Evolutionary conservation across 2,888 invertebrate genomes (phyloP), one percentile per base, ranked within the genome.

Genomic region (Orthosia gothica): DNA sequence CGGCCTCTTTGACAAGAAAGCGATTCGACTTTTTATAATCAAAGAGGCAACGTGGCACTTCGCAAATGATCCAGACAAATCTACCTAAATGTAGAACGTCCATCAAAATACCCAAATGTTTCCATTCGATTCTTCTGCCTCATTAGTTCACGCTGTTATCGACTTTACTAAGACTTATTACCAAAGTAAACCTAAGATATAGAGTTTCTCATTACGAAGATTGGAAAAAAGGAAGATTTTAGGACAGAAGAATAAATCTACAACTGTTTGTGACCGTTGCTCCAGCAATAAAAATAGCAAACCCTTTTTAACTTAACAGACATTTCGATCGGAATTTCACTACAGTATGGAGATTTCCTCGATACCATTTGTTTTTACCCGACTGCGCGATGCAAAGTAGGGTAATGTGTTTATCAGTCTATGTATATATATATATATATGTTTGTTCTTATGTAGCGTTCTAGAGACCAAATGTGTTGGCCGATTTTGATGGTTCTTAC

Each of bases 31-130:
- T 79, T 78, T 79, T 63, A 59, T 59, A 70, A 66, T 58, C 65
- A 70, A 71, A 79, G 49, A 58, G 13, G 66, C 62, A 67, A 65
- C 67, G 59, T 72, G 64, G 67, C 81, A 65, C 61, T 80, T 61
- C 16, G 74, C 57, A 84, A 81, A 71, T 76, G 76, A 75, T 70
- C 64, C 61, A 70, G 49, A 76, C 70, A 59, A 85, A 85, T 82
- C 82, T 69, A 59, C 63, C 69, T 81, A 76, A 82, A 71, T 76
- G 64, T 74, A 71, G 20, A 70, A 57, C 58, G 49, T 81, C 68
- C 62, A 81, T 84, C 85, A 85, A 82, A 84, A 81, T 76, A 70
- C 62, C 64, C 64, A 82, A 85, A 70, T 80, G 64, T 73, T 81
- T 69, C 76, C 67, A 81, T 69, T 70, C 54, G 85, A 81, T 76